phyloP scores from a whole-genome alignment of 2,113 vertebrate genomes.

The Petrocephalus microphthalmus region DNA sequence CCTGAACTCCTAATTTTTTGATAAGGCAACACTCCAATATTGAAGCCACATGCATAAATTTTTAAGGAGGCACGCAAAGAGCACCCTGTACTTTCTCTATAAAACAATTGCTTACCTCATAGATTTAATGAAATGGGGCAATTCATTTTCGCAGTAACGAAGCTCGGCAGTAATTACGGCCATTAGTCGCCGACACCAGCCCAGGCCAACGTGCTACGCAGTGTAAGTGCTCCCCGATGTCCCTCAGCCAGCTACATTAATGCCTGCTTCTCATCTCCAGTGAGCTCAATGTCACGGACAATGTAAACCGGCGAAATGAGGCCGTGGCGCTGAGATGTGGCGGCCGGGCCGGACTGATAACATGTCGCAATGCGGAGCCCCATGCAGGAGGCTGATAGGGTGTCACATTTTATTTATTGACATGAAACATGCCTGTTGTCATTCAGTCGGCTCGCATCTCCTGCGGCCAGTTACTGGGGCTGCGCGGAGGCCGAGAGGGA shows the following conservation, averaged over 20 bases:
- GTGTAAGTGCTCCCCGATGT: neutral
- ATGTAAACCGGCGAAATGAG: neutral
- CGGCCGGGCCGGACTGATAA: neutral
- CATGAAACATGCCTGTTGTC: neutral
- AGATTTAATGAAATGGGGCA: neutral
- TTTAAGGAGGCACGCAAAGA: neutral
- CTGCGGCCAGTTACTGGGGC: neutral
- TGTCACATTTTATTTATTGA: conserved; percentile 1
- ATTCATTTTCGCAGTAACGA: conserved; percentile 13
- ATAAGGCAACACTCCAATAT: neutral
- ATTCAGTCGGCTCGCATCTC: neutral
- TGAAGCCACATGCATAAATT: neutral
- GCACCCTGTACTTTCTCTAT: neutral
- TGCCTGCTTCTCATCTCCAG: neutral
- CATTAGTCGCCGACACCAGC: neutral
- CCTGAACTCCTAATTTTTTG: neutral
- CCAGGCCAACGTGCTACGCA: neutral
- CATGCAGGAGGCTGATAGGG: neutral
- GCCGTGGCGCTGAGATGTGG: neutral
- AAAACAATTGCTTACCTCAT: conserved; percentile 9
- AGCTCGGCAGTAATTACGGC: neutral
- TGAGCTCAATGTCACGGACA: neutral
- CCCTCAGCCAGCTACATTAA: neutral
- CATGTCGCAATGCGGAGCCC: neutral
- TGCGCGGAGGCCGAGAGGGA: neutral